phyloP scores from a whole-genome alignment of 2,797 vertebrate genomes.

The Chelon labrosus region DNA sequence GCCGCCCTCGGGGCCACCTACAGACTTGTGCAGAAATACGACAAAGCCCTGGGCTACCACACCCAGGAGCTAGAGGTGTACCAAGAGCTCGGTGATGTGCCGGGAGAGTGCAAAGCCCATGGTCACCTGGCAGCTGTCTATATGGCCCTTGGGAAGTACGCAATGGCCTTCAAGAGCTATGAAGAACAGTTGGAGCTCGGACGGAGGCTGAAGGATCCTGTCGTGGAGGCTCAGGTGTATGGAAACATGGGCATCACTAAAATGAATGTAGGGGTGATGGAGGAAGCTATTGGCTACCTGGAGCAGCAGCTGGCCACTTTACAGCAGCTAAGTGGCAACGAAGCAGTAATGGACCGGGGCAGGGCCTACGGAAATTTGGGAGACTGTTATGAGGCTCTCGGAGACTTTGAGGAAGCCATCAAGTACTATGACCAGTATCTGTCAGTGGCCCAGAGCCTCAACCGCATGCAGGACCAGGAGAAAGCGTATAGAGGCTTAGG shows the following conservation, averaged over 20 bases:
- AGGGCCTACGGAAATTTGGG: slow-evolving; percentile 96
- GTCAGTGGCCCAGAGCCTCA: slow-evolving; percentile 95
- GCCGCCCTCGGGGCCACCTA: slow-evolving; percentile 95
- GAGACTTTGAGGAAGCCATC: slow-evolving; percentile 97
- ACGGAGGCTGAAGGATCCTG: slow-evolving; percentile 91
- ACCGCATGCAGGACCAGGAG: slow-evolving; percentile 97
- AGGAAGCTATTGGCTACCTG: slow-evolving; percentile 97
- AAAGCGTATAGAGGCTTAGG: slow-evolving; percentile 97
- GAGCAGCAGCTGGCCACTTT: slow-evolving; percentile 97
- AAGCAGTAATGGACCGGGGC: slow-evolving; percentile 93
- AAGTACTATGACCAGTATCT: slow-evolving; percentile 98
- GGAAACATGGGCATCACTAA: slow-evolving; percentile 99
- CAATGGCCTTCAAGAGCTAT: slow-evolving; percentile 98
- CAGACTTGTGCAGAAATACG: slow-evolving; percentile 87
- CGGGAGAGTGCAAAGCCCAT: slow-evolving; percentile 94
- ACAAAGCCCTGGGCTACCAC: slow-evolving; percentile 97
- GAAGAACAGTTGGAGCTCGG: slow-evolving; percentile 95
- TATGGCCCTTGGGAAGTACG: slow-evolving; percentile 96
- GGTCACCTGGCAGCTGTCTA: slow-evolving; percentile 98
- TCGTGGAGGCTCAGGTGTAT: slow-evolving; percentile 95
- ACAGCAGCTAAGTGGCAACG: slow-evolving; percentile 95
- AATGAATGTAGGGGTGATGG: slow-evolving; percentile 98
- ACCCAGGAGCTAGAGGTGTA: slow-evolving; percentile 93
- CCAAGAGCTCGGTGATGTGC: slow-evolving; percentile 92
- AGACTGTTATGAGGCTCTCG: slow-evolving; percentile 96